These are phyloP conservation scores for Thalassarche chlororhynchos DNA, from an alignment of 2,113 vertebrate species.

Conservation along the genomic window DNA sequence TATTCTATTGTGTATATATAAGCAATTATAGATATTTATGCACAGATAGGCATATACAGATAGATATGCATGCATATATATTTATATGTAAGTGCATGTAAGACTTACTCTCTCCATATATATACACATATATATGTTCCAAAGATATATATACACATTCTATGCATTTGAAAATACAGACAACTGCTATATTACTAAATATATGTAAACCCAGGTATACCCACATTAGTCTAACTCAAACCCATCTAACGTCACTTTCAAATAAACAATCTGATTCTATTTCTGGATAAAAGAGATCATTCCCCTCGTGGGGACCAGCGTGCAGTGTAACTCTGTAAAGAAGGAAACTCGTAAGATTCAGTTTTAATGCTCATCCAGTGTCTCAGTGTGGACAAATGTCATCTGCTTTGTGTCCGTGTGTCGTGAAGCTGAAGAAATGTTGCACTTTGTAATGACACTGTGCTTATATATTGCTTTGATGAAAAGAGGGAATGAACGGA, in stretches of 20 bases:
- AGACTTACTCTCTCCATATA: neutral
- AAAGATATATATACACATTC: neutral
- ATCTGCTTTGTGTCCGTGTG: neutral
- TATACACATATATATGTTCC: neutral
- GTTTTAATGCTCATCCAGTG: slow-evolving; percentile 5
- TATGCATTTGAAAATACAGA: neutral
- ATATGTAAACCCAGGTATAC: neutral
- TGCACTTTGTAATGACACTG: neutral
- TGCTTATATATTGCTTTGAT: neutral
- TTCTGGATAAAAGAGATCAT: neutral
- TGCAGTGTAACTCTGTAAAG: neutral
- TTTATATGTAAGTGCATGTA: neutral
- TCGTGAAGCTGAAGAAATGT: slow-evolving; percentile 5
- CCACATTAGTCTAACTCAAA: neutral
- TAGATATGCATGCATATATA: neutral
- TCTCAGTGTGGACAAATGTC: neutral
- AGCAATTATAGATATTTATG: neutral
- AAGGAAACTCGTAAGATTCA: neutral
- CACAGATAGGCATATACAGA: neutral
- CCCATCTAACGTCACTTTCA: neutral
- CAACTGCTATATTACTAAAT: neutral
- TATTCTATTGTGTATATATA: neutral
- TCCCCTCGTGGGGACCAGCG: neutral
- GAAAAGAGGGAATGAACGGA: neutral
- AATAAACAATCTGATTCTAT: neutral